Base-by-base conservation (phyloP, 1,140 invertebrate genomes). In the Lepidostoma basale region DNA sequence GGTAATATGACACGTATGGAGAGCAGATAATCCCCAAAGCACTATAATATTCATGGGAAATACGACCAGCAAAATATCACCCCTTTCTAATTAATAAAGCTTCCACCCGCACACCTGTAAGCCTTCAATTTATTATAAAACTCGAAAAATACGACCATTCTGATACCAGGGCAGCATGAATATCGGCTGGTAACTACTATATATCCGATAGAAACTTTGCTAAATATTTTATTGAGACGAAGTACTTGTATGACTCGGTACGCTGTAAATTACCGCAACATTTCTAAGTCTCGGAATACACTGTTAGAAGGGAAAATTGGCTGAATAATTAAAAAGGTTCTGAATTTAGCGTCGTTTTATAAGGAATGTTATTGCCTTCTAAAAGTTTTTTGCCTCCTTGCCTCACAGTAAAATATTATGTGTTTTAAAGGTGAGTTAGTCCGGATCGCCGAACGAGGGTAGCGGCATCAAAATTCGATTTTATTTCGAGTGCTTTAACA, bases 91-190 rank as follows among this genome's bases (percentile, higher is more conserved):
- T 56, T 36, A 49, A 36, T 56, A 56, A 8, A 20, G 14, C 30
- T n/a, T 36, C n/a, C 28, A 0, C 52, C 30, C 18, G 3, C 6
- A 30, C 28, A 36, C 52, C 52, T 36, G 28, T n/a, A 56, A 56
- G 28, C 26, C 28, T 56, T 56, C 16, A 56, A 56, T 56, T 47
- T 56, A 56, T 56, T 56, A 56, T 16, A 20, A 30, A 56, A 20
- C 20, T 1, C 28, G 26, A 30, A 20, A 56, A 56, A 33, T 56
- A 39, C 36, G 5, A 33, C 14, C 1, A 23, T 56, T 33, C 30
- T 33, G 52, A 9, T 56, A 36, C 28, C 52, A 33, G 28, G 28
- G 10, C 20, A 56, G 36, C 52, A 56, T 39, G 14, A 56, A 56
- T 49, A 4, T 16, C 45, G 10, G 10, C 3, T 22, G 45, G 45